phyloP scores from a whole-genome alignment of 53 echinoderm and acorn worm species.

The Crossaster papposus region DNA sequence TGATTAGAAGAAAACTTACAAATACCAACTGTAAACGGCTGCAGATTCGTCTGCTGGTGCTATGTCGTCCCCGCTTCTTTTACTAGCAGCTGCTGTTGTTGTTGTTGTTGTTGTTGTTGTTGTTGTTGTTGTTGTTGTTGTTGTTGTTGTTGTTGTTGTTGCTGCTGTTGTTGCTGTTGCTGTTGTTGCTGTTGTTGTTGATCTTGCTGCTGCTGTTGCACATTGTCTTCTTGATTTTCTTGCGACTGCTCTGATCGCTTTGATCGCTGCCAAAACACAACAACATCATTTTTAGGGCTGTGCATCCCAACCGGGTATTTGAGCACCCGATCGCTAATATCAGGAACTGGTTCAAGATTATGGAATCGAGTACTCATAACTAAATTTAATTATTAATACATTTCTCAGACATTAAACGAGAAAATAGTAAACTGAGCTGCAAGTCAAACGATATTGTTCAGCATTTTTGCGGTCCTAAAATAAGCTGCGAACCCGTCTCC shows the following conservation, averaged over 20 bases:
- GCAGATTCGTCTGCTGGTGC: neutral
- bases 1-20: neutral
- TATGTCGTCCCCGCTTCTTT: neutral
- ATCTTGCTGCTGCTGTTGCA: conserved; percentile 31
- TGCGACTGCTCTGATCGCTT: conserved; percentile 34
- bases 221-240: conserved; percentile 24
- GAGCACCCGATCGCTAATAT: too few relatives aligned
- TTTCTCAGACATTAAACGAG: too few relatives aligned
- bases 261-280: conserved; percentile 19
- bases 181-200: conserved; percentile 20
- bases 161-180: conserved; percentile 36
- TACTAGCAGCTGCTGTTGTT: conserved; percentile 37
- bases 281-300: neutral
- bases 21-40: neutral
- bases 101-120: conserved; percentile 1
- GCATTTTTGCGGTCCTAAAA: too few relatives aligned
- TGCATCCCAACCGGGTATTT: too few relatives aligned
- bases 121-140: conserved; percentile 11
- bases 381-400: too few relatives aligned
- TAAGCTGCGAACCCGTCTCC: too few relatives aligned
- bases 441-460: too few relatives aligned
- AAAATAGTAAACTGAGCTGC: too few relatives aligned
- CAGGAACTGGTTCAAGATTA: too few relatives aligned
- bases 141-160: conserved; percentile 30
- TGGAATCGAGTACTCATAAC: too few relatives aligned